phyloP scores from a whole-genome alignment of 2,797 vertebrate genomes.

The Leptodactylus fallax region DNA sequence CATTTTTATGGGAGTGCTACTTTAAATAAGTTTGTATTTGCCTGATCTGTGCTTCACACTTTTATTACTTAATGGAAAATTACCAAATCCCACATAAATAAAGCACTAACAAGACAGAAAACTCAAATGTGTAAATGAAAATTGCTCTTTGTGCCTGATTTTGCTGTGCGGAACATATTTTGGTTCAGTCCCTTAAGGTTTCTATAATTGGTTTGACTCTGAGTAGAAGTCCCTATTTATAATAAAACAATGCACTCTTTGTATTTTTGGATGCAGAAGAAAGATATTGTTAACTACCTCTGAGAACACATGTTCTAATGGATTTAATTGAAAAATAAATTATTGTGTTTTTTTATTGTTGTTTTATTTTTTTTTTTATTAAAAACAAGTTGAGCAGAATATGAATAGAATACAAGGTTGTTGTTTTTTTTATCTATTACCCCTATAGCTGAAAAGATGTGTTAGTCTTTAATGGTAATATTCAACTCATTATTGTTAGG shows the following conservation, averaged over 20 bases:
- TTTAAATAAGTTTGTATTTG: neutral
- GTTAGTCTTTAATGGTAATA: no score
- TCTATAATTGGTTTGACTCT: constrained; percentile 4
- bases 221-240: neutral
- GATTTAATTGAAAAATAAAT: neutral
- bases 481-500: no score
- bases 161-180: neutral
- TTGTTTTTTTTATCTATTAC: neutral
- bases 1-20: no score
- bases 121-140: neutral
- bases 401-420: neutral
- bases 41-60: neutral
- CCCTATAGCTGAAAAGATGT: neutral
- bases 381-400: neutral
- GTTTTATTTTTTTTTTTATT: no score
- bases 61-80: constrained; percentile 13
- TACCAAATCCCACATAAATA: neutral
- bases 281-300: constrained; percentile 6
- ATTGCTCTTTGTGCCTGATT: neutral
- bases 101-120: neutral
- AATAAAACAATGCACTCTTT: neutral
- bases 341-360: neutral
- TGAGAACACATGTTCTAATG: neutral
- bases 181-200: neutral
- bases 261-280: constrained; percentile 5